phyloP scores from a whole-genome alignment of 53 echinoderm and acorn worm genomes.

The Holothuria leucospilota region DNA sequence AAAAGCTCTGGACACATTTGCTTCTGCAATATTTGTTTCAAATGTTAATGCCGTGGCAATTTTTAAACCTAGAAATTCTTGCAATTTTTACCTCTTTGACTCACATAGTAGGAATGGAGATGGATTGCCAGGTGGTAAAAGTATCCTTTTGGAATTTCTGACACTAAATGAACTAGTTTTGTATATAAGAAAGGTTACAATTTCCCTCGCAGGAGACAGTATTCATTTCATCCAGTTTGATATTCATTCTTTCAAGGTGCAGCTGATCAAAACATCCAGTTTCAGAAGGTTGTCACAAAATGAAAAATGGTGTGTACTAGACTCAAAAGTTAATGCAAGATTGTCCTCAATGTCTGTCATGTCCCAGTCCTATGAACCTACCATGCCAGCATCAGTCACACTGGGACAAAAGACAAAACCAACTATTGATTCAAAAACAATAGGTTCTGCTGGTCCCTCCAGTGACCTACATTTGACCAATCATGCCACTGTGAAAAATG shows the following conservation, averaged over 20 bases:
- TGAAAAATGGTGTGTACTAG: background rate
- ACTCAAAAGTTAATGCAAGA: background rate
- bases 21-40: constrained; percentile 4
- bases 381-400: too few relatives aligned
- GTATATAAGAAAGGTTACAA: background rate
- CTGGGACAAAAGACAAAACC: too few relatives aligned
- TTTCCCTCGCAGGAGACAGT: background rate
- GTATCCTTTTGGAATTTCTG: background rate
- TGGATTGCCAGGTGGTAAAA: constrained; percentile 1
- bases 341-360: too few relatives aligned
- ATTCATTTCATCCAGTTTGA: background rate
- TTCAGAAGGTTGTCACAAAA: constrained; percentile 1
- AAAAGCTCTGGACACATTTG: background rate
- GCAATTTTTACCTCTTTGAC: background rate
- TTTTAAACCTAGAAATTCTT: background rate
- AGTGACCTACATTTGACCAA: too few relatives aligned
- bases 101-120: background rate
- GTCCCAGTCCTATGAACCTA: too few relatives aligned
- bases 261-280: background rate
- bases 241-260: background rate
- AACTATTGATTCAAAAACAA: too few relatives aligned
- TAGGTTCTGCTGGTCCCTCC: too few relatives aligned
- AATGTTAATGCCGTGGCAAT: background rate
- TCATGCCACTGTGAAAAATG: too few relatives aligned
- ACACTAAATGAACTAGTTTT: background rate